Conservation (phyloP, 1,140 invertebrate species). For the Ceratina japonica region DNA sequence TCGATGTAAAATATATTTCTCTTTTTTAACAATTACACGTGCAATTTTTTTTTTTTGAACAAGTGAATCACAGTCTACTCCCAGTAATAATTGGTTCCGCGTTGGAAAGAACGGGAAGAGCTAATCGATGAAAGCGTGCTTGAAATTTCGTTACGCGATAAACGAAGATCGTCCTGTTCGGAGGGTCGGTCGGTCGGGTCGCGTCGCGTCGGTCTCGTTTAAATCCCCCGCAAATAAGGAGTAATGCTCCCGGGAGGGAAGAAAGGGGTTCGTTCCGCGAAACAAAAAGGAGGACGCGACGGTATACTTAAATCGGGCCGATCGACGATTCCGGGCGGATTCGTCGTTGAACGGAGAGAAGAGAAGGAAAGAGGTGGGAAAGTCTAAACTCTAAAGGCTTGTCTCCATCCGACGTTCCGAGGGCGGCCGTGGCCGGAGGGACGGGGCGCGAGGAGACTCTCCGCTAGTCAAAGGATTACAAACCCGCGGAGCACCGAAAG, state of each 20-base stretch:
- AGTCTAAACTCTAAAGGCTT: constrained; percentile 49
- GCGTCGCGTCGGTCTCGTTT: not conserved
- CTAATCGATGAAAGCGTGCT: not conserved
- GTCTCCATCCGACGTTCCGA: constrained; percentile 42
- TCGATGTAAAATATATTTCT: not conserved
- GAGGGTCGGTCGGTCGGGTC: not conserved
- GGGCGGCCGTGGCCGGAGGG: constrained; percentile 1
- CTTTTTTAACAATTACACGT: not conserved
- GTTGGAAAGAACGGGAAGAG: not conserved
- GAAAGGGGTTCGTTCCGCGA: constrained; percentile 27
- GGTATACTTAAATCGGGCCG: constrained; percentile 43
- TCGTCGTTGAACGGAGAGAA: not conserved
- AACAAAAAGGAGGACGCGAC: constrained; percentile 5
- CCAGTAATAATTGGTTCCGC: too few species aligned
- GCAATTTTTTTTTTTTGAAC: not conserved
- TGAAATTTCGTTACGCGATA: constrained; percentile 10
- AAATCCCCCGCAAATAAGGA: constrained; percentile 50
- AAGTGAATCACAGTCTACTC: not conserved
- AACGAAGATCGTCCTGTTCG: not conserved
- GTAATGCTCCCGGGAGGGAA: constrained; percentile 23
- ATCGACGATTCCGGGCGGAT: constrained; percentile 30
- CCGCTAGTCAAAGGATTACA: constrained; percentile 54
- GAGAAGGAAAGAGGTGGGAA: constrained; percentile 6
- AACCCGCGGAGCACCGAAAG: constrained; percentile 52
- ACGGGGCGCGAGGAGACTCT: not conserved